phyloP scores from a whole-genome alignment of 2,113 vertebrate genomes.

The Nematolebias whitei region DNA sequence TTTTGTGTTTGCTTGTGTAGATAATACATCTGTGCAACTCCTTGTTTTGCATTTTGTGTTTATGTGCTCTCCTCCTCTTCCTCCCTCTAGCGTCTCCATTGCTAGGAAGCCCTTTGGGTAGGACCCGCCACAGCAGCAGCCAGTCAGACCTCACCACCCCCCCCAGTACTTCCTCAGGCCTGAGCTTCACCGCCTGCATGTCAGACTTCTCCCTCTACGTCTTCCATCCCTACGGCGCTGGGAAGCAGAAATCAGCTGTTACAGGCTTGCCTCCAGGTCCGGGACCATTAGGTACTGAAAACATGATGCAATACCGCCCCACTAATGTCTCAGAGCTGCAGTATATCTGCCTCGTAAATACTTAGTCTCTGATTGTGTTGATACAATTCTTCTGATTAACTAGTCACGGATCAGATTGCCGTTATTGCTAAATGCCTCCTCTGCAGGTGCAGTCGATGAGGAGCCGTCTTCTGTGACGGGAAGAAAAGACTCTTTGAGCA shows the following conservation, averaged over 20 bases:
- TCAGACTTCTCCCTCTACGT: slow-evolving; percentile 98
- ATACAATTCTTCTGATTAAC: too few relatives aligned
- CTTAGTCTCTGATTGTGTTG: too few relatives aligned
- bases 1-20: too few relatives aligned
- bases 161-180: slow-evolving; percentile 90
- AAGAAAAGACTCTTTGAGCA: slow-evolving; percentile 97
- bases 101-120: slow-evolving; percentile 90
- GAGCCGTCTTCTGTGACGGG: slow-evolving; percentile 95
- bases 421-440: not conserved
- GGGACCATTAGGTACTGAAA: slow-evolving; percentile 85
- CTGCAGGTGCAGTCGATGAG: slow-evolving; percentile 90
- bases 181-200: slow-evolving; percentile 99
- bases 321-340: not conserved
- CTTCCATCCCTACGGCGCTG: slow-evolving; percentile 97
- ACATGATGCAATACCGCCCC: not conserved
- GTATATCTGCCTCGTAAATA: not conserved
- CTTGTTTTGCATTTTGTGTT: too few relatives aligned
- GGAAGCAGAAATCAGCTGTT: slow-evolving; percentile 93
- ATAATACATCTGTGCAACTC: too few relatives aligned
- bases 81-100: slow-evolving; percentile 82
- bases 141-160: slow-evolving; percentile 91
- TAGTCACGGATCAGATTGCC: not conserved
- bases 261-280: slow-evolving; percentile 88
- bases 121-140: slow-evolving; percentile 95
- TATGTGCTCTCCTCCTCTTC: slow-evolving; percentile 1